phyloP scores from a whole-genome alignment of 2,888 invertebrate species.

The Endomychus coccineus region DNA sequence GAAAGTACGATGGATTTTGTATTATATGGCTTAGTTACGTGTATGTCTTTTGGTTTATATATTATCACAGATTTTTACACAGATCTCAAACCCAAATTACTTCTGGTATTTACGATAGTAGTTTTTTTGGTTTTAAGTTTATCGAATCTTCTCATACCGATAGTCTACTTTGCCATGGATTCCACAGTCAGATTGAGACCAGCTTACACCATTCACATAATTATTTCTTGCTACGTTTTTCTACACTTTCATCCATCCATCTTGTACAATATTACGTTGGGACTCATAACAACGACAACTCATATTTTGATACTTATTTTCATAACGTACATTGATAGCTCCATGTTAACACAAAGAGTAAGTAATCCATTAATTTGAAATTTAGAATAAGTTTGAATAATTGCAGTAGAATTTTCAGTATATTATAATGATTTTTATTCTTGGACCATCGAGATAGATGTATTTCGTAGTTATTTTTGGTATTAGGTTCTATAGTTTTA shows the following conservation, averaged over 20 bases:
- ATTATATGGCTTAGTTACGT: constrained; percentile 7
- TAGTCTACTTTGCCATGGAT: constrained; percentile 50
- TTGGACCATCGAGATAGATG: too few relatives aligned
- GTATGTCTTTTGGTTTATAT: not conserved
- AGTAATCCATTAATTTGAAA: too few relatives aligned
- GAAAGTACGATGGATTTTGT: constrained; percentile 4
- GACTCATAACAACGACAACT: constrained; percentile 57
- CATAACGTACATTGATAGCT: constrained; percentile 45
- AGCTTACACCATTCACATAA: constrained; percentile 62
- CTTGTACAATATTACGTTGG: constrained; percentile 61
- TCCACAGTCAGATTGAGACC: constrained; percentile 51
- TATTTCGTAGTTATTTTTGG: too few relatives aligned
- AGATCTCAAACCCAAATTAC: too few relatives aligned
- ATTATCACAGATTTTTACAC: not conserved
- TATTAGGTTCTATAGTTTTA: too few relatives aligned
- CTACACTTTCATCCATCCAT: constrained; percentile 73
- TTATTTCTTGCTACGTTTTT: constrained; percentile 77
- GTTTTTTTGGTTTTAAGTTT: constrained; percentile 42
- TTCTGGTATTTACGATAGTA: constrained; percentile 40
- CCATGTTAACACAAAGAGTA: constrained; percentile 42
- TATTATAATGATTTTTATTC: too few relatives aligned
- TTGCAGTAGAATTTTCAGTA: too few relatives aligned
- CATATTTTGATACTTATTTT: constrained; percentile 56
- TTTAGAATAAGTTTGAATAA: too few relatives aligned
- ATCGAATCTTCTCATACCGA: constrained; percentile 58